Base-by-base conservation (phyloP, 2,113 vertebrate species). In the Perca schrenkii region DNA sequence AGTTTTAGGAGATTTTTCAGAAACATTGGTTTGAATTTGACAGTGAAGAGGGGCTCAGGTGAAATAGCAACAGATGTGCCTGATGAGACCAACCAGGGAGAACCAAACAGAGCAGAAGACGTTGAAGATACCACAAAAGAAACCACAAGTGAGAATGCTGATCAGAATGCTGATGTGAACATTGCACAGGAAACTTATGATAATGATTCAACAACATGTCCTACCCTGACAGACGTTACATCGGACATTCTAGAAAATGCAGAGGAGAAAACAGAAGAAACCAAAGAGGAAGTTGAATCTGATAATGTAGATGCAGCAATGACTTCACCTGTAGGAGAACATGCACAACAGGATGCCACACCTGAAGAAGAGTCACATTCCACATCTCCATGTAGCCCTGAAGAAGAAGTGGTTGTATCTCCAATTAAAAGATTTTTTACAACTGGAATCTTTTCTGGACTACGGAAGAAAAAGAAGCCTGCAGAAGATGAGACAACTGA, bases 1-100 rank as follows among this genome's bases (percentile, higher is more conserved):
- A 94, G 97, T 13, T 99, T 98, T 87, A 97, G 96, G 92, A 98
- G 94, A 82, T 95, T 97, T 70, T 98, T 99, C 83, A 97, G 95
- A 86, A 97, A 97, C 90, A 95, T 98, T 77, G 96, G 97, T 61
- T 96, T 99, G 61, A 98, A 97, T 89, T 95, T 99, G 84, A 98
- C 96, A 0, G 89, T 99, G 28, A 99, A 97, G 84, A 97, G 96
- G 86, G 96, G 97, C 70, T 96, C 96, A 54, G 89, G 83, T 0
- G 96, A 97, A n/a, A 81, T 88, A 4, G 92, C 94, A 82, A 92
- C 95, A 15, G 87, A 95, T 1, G 79, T 94, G 68, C 91, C 90
- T 6, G 94, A 95, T 36, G 94, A 96, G 46, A 93, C 93, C 40
- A 91, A 95, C 8, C 88, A 94, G 73, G 73, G 78, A 0, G 87